Conservation (phyloP, 2,888 invertebrate genomes). For the Drosophila parthenogenetica region DNA sequence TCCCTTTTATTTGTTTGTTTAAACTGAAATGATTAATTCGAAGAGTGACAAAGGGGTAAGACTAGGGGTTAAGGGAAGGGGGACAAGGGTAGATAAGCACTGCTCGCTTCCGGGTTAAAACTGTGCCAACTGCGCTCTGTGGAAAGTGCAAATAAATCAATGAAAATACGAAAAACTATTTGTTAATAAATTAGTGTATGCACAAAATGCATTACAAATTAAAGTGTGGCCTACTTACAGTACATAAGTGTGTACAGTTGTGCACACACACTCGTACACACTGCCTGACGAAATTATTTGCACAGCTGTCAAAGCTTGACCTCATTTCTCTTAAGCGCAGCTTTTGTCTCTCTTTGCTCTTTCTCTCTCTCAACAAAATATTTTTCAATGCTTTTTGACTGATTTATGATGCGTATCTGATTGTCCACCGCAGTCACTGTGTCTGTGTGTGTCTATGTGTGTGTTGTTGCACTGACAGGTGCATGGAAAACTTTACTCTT, state of each 20-base stretch:
- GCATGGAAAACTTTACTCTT: constrained; percentile 49
- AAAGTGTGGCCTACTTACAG: constrained; percentile 57
- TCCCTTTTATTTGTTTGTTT: constrained; percentile 39
- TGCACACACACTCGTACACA: constrained; percentile 46
- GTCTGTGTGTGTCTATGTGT: constrained; percentile 25
- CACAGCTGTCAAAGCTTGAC: constrained; percentile 80
- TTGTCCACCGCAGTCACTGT: background rate
- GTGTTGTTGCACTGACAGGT: constrained; percentile 59
- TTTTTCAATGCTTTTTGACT: constrained; percentile 70
- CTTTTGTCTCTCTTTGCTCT: constrained; percentile 36
- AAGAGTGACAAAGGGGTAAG: background rate
- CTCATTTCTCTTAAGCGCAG: constrained; percentile 60
- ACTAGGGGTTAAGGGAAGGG: background rate
- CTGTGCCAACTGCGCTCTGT: constrained; percentile 33
- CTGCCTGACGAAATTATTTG: constrained; percentile 72
- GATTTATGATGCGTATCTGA: constrained; percentile 64
- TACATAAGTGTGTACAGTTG: constrained; percentile 5
- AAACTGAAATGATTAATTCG: constrained; percentile 54
- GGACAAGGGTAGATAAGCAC: constrained; percentile 3
- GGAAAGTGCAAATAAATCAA: constrained; percentile 68
- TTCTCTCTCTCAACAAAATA: constrained; percentile 33
- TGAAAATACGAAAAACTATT: constrained; percentile 57
- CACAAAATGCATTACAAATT: constrained; percentile 73
- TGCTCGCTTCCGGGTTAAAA: constrained; percentile 44
- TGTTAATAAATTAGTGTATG: constrained; percentile 78